Evolutionary conservation across 2,888 invertebrate genomes (phyloP).

Genomic region (Erebia ligea): DNA sequence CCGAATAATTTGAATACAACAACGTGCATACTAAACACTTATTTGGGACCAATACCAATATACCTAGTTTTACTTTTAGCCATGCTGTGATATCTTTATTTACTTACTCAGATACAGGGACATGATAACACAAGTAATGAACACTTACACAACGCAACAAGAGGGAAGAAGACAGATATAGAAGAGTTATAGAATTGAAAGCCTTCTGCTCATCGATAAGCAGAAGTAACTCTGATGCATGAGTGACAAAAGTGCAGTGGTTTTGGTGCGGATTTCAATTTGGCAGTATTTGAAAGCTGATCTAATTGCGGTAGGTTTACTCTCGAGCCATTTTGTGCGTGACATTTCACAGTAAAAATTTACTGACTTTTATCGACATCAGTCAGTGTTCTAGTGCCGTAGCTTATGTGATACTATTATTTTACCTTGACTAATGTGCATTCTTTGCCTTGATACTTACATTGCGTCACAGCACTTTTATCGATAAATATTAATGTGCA

Average conservation of each 20-base stretch:
- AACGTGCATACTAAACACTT: constrained; percentile 82
- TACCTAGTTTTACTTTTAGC: constrained; percentile 58
- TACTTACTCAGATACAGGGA: constrained; percentile 60
- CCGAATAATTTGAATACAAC: constrained; percentile 69
- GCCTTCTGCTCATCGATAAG: constrained; percentile 56
- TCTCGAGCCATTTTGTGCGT: constrained; percentile 77
- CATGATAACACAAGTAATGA: constrained; percentile 63
- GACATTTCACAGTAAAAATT: constrained; percentile 34
- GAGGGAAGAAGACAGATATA: constrained; percentile 62
- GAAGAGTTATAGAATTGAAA: constrained; percentile 58
- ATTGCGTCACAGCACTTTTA: constrained; percentile 42
- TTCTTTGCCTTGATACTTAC: constrained; percentile 24
- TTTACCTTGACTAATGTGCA: constrained; percentile 25
- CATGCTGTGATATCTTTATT: constrained; percentile 65
- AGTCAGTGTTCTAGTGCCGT: constrained; percentile 25
- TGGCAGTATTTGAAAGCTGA: constrained; percentile 57
- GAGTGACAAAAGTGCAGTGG: constrained; percentile 69
- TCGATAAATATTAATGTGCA: constrained; percentile 36
- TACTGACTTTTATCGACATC: constrained; percentile 27
- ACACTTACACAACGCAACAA: constrained; percentile 61
- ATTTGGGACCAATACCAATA: constrained; percentile 66
- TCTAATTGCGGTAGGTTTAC: constrained; percentile 55
- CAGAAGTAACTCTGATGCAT: constrained; percentile 65
- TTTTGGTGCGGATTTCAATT: constrained; percentile 59
- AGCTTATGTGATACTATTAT: constrained; percentile 12